Evolutionary conservation across 1,140 invertebrate genomes (phyloP), one percentile per base, ranked within the genome.

Genomic region (Papilio dardanus): DNA sequence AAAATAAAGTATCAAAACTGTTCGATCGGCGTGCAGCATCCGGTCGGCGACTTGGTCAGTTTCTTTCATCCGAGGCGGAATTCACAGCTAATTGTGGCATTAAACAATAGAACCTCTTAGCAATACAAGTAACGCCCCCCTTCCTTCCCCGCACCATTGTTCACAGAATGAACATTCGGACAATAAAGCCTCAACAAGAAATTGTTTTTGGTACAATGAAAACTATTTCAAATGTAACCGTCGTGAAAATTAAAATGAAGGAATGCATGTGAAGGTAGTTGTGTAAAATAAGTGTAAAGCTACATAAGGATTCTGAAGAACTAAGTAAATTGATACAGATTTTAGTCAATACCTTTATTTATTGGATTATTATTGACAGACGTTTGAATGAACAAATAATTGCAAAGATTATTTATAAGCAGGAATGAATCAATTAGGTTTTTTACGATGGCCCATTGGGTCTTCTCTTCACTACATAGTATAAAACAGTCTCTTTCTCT

Each of bases 81-180:
- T 89, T 87, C 90, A 79, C 86, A 87, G 84, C 83, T 87, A 92
- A 92, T 92, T 92, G 91, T 88, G 86, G 86, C 86, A 91, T 92
- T 92, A 92, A 92, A 92, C 91, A 92, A 92, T 92, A 91, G 91
- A 89, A 91, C 88, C 91, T 92, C 90, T 92, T 91, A 91, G 86
- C 86, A 85, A 86, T 79, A 88, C 83, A 83, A 85, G 84, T 88
- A 86, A 87, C 87, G 83, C 83, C 85, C 80, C 77, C 75, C 75
- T 85, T 85, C 87, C 83, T n/a, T n/a, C 83, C 85, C 80, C 76
- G 74, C 75, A 66, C 81, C 82, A 88, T 88, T 89, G 87, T 88
- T 81, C 78, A 82, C 80, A 84, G 82, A 79, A 78, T 81, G 81
- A 83, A 85, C 80, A 80, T 84, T 82, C 84, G 81, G 82, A 86